Percentiles rank a stretch among this genome's conserved stretches.
These are phyloP conservation scores for Puffinus mauretanicus DNA, from an alignment of 2,113 vertebrate species.

Conservation along the genomic window DNA sequence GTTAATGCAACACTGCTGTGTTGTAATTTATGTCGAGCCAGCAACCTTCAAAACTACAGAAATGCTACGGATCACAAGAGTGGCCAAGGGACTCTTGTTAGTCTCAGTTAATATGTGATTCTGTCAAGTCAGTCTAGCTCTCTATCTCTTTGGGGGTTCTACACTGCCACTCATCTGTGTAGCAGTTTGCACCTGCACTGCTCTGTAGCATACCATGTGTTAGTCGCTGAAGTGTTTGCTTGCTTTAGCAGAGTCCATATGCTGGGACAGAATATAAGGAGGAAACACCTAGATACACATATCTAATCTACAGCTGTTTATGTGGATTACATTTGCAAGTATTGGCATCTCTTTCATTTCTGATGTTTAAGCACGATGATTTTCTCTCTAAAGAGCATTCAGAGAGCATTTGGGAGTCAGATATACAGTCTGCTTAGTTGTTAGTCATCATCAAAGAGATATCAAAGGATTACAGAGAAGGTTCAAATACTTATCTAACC, in stretches of 20 bases:
- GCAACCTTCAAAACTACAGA: not conserved
- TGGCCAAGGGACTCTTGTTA: not conserved
- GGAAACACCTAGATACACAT: not conserved
- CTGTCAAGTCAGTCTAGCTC: not conserved
- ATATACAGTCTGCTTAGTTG: not conserved
- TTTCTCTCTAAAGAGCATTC: not conserved
- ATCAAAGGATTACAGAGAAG: not conserved
- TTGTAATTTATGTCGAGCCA: not conserved
- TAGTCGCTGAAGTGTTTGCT: not conserved
- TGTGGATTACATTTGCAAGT: not conserved
- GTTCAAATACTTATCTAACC: not conserved
- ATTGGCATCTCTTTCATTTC: not conserved
- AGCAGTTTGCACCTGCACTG: not conserved
- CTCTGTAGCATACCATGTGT: not conserved
- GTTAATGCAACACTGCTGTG: not conserved
- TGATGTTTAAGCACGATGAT: not conserved
- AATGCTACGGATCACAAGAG: rapidly evolving
- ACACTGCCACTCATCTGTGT: not conserved
- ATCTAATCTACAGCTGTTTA: not conserved
- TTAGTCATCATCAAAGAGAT: not conserved
- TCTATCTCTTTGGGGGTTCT: not conserved
- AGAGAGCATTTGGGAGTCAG: not conserved
- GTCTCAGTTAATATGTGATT: not conserved
- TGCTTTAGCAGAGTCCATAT: not conserved
- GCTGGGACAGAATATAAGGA: not conserved